Base-by-base conservation (phyloP, 2,888 invertebrate species). In the Kuschelorhynchus macadamiae region DNA sequence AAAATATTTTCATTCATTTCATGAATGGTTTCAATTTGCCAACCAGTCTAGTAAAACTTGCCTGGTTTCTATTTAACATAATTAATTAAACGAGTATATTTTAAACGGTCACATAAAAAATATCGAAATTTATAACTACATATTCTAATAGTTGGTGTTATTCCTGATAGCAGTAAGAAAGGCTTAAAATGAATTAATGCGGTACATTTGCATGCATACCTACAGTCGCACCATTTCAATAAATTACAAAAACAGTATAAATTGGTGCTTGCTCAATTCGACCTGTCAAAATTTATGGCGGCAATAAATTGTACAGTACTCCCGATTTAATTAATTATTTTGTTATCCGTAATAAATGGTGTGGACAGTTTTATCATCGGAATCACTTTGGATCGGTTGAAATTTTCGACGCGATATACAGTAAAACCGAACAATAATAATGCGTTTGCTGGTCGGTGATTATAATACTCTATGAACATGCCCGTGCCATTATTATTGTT, bases 241-340 rank as follows among this genome's bases (percentile, higher is more conserved):
- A 55, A 55, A 55, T 55, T 16, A 30, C 55, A 42, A 55, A 55
- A 55, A 16, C 30, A n/a, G 11, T 25, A 42, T 42, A 55, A 55
- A 55, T 55, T 39, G 30, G 16, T 11, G 14, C 42, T 39, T 42
- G 42, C 42, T 39, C 16, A 42, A 55, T 42, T 41, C 25, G 5
- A 1, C 5, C 55, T 42, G 55, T 55, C 55, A 55, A 30, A 55
- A 55, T 55, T 55, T 55, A 55, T 55, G 11, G 55, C 42, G 1
- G 17, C n/a, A 41, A 55, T 55, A 55, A 55, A 55, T 55, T 41
- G 41, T 16, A n/a, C 21, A 20, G 42, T 41, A 25, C 14, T n/a
- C 9, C 30, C 25, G 55, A 55, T 55, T 42, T 9, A 41, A 55
- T 53, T 53, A 53, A 53, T 55, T 42, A 55, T 42, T 55, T 42